Evolutionary conservation across 2,888 invertebrate genomes (phyloP), one percentile per base, ranked within the genome.

Genomic region (Artemia sp.): DNA sequence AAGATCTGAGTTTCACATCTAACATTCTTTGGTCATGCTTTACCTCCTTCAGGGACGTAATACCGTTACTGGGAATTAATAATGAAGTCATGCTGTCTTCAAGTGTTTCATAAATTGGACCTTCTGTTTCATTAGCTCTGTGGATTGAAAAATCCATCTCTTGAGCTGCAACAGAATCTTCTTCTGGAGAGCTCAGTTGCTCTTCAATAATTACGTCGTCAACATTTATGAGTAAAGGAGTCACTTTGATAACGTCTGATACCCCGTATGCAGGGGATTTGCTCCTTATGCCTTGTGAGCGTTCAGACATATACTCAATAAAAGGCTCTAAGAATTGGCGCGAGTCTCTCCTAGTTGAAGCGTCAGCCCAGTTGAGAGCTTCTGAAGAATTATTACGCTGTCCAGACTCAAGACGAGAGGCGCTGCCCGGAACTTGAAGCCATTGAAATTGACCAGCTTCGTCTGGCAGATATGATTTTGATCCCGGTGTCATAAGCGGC

Each of bases 151-250:
- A 38, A 38, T 38, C 38, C 1, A 2, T 38, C 6, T 38, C 38
- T 38, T 38, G 38, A 38, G 64, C 64, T 10, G 64, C n/a, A n/a
- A 24, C 24, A n/a, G 64, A 24, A 24, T n/a, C 8, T 8, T 58
- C 64, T 58, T 58, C 64, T 24, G 64, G 64, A n/a, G 64, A 58
- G 64, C 64, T 58, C n/a, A 58, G 11, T 24, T 58, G 64, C 64
- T 58, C 64, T 24, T 58, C 64, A 58, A 58, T 58, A 58, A 58
- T 58, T n/a, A 58, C 64, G 11, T 58, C 64, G 24, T 58, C 64
- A 9, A 58, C 64, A 24, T 58, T 58, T 58, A 58, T 58, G 14
- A 58, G 64, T 24, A 58, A 24, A 19, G 64, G 64, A 19, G 64
- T 58, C 24, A 58, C 64, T 58, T 58, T 58, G 8, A 58, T 58